Percentiles rank a stretch among this genome's conserved stretches.
phyloP scores from a whole-genome alignment of 2,113 vertebrate genomes.

The Emydocephalus ijimae region DNA sequence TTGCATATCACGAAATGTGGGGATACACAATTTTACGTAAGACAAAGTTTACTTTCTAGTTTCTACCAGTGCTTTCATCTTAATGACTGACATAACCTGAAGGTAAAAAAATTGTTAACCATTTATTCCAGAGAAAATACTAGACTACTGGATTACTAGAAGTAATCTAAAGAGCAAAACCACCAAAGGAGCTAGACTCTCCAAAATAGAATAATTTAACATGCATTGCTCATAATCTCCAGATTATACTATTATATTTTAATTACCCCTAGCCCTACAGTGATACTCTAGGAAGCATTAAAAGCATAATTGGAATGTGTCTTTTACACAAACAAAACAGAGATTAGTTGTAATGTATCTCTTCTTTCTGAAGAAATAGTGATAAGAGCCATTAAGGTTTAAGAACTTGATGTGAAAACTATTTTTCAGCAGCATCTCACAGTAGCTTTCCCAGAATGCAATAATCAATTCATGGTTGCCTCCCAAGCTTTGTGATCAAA shows the following conservation, averaged over 20 bases:
- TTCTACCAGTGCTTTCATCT: background rate
- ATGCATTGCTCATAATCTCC: background rate
- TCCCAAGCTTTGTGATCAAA: background rate
- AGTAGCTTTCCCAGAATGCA: background rate
- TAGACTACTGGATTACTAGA: background rate
- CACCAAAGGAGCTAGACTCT: background rate
- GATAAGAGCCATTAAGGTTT: background rate
- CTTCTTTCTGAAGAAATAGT: background rate
- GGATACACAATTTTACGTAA: background rate
- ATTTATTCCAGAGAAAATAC: background rate
- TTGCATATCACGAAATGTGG: conserved; percentile 14
- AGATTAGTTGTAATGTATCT: background rate
- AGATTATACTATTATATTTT: background rate
- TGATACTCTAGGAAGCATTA: background rate
- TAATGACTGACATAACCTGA: background rate
- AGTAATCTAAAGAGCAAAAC: background rate
- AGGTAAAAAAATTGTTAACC: background rate
- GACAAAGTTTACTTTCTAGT: conserved; percentile 21
- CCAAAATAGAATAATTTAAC: background rate
- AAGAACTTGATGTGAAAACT: background rate
- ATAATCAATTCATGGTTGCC: background rate
- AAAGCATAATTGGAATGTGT: background rate
- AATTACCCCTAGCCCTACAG: background rate
- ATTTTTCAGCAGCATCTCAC: background rate
- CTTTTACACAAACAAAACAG: background rate